Conservation (phyloP, 2,888 invertebrate species). For the Xanthorhoe designata region DNA sequence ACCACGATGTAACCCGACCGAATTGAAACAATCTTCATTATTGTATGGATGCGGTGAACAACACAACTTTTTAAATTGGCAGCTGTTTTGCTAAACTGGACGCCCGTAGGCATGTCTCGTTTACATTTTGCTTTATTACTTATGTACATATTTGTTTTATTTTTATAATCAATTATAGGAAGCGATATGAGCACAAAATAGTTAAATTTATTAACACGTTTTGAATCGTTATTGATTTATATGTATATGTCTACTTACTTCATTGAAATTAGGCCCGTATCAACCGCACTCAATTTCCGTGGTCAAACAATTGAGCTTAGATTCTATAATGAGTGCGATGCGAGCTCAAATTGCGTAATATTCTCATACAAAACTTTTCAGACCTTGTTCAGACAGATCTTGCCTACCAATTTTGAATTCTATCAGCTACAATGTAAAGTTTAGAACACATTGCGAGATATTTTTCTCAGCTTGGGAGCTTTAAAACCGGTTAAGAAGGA, state of each 20-base stretch:
- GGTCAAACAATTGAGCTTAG: too few species aligned
- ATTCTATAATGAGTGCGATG: too few species aligned
- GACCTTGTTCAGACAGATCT: constrained; percentile 33
- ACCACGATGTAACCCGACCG: constrained; percentile 50
- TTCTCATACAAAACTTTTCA: constrained; percentile 42
- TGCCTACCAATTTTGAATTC: constrained; percentile 27
- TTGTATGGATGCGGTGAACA: constrained; percentile 33
- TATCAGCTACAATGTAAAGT: constrained; percentile 35
- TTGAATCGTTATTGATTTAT: not conserved
- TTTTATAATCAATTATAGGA: constrained; percentile 16
- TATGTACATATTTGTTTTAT: constrained; percentile 38
- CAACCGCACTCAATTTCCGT: too few species aligned
- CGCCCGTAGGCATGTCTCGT: constrained; percentile 47
- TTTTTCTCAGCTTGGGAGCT: constrained; percentile 44
- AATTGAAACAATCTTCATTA: constrained; percentile 47
- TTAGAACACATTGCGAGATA: constrained; percentile 36
- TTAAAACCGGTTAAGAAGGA: constrained; percentile 66
- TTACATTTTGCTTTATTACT: constrained; percentile 40
- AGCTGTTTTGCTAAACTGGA: constrained; percentile 54
- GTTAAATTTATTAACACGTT: not conserved
- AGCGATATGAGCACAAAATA: not conserved
- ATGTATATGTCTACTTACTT: too few species aligned
- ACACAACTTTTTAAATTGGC: constrained; percentile 51
- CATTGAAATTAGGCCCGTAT: too few species aligned
- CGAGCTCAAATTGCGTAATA: too few species aligned